Base-by-base conservation (phyloP, 1,140 invertebrate species). In the Calliopsis andreniformis region DNA sequence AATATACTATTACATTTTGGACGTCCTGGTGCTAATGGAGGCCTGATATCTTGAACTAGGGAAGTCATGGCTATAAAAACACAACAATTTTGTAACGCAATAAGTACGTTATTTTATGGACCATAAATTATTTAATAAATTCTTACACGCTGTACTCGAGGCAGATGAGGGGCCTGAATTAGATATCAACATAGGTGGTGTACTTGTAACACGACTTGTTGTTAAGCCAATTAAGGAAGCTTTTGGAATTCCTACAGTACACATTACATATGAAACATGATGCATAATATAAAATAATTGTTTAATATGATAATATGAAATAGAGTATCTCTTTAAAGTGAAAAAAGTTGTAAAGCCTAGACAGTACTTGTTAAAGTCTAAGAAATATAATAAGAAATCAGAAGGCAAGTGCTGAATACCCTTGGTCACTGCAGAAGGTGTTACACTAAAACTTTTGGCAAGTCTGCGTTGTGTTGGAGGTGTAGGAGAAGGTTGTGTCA, bases 1-100 rank as follows among this genome's bases (percentile, higher is more conserved):
- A 99, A 93, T 90, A 99, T 96, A 84, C 97, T 99, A 87, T 97
- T 97, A 78, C 97, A 98, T 86, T 97, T 97, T 12, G 98, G 97
- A 67, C 98, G 93, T 28, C 94, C 92, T 39, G 94, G 93, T n/a
- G 96, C 95, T 71, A 97, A 91, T 6, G 95, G 93, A 66, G 93
- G 93, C 82, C 94, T 93, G 49, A 92, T 87, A 63, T 94, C 93
- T 61, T 92, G 89, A 43, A 92, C 92, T 64, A 94, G 93, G 73
- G 91, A 94, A 56, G 91, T 89, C 62, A 93, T 90, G 71, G 92
- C 93, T 93, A 56, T n/a, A 87, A 86, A 61, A 86, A 61, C 25
- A 66, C 42, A 75, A 79, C 12, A 30, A 51, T 56, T 53, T 67
- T 25, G 61, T 66, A 61, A 20, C 18, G 6, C 14, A 68, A 16